Evolutionary conservation across 2,797 vertebrate species (phyloP), one percentile per base, ranked within the genome.

Genomic region (Florisuga fusca): DNA sequence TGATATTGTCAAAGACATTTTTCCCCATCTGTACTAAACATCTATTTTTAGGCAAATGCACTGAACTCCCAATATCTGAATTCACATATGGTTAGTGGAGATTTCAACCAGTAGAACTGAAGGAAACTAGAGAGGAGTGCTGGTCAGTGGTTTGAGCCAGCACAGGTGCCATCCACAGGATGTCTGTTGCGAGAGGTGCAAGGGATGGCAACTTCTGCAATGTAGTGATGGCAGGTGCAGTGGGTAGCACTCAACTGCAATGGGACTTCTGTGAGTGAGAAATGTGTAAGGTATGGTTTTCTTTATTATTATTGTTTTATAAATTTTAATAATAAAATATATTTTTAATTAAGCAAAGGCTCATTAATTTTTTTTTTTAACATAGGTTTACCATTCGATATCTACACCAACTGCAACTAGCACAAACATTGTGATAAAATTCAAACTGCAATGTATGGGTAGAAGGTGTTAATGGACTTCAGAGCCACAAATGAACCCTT

Each of bases 171-270:
- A 45, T 13, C 25, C 43, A 29, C 10, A 43, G 10, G 19, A 8
- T 10, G 5, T 1, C 1, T 51, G 14, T 27, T 6, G 4, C 27
- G 34, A 29, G 5, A 25, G 23, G 6, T 34, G 8, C 4, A n/a
- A 8, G 21, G 10, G 5, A 25, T 31, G 7, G 50, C 21, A 48
- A 50, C 10, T 31, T 34, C 21, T 43, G 16, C 23, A 31, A 14
- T 38, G 20, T 13, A 48, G 26, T 41, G 6, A 2, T 20, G 57
- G 31, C 22, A 15, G 25, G 23, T 1, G 7, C 10, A 10, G 4
- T 34, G 33, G 29, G 16, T 9, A 21, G 10, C 10, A 41, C 26
- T 18, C 16, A 18, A 5, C 1, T 4, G 17, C 18, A 57, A 45
- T 22, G 14, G 23, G 36, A 34, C 2, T 61, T 66, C 9, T 58